These are phyloP conservation scores for Anguilla rostrata DNA, from an alignment of 2,113 vertebrate species.

Conservation along the genomic window DNA sequence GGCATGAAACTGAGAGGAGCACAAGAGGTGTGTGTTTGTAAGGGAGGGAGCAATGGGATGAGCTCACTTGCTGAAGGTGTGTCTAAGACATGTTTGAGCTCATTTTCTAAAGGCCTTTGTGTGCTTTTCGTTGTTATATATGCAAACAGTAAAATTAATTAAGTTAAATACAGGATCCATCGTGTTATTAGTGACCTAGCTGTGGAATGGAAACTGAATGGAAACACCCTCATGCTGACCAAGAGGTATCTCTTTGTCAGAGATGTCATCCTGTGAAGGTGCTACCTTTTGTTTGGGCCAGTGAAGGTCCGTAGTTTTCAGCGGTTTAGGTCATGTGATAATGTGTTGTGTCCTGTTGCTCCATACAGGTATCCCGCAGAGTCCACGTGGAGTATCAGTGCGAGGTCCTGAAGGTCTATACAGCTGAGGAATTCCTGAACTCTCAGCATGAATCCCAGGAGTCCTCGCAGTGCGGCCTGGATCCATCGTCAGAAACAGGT, in stretches of 20 bases:
- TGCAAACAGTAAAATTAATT: not conserved
- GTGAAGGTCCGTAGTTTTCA: not conserved
- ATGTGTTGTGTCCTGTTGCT: not conserved
- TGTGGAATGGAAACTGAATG: not conserved
- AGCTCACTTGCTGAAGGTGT: not conserved
- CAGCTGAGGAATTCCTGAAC: conserved; percentile 70
- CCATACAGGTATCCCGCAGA: conserved; percentile 73
- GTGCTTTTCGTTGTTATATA: not conserved
- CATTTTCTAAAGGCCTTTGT: not conserved
- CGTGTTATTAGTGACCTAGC: not conserved
- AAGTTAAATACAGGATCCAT: not conserved
- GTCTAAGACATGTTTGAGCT: not conserved
- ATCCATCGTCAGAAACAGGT: conserved; percentile 27
- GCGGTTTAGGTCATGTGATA: not conserved
- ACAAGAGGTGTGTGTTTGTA: conserved; percentile 69
- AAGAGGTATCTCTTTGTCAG: not conserved
- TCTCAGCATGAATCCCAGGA: conserved; percentile 43
- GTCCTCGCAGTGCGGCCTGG: conserved; percentile 51
- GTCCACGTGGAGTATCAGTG: conserved; percentile 84
- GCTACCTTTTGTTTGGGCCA: not conserved
- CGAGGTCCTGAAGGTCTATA: conserved; percentile 81
- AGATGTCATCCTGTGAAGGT: not conserved
- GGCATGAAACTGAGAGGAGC: conserved; percentile 81
- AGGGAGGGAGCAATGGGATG: not conserved
- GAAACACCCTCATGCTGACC: not conserved